These are phyloP conservation scores for Agrypnia vestita DNA, from an alignment of 1,140 invertebrate genomes.

Conservation along the genomic window DNA sequence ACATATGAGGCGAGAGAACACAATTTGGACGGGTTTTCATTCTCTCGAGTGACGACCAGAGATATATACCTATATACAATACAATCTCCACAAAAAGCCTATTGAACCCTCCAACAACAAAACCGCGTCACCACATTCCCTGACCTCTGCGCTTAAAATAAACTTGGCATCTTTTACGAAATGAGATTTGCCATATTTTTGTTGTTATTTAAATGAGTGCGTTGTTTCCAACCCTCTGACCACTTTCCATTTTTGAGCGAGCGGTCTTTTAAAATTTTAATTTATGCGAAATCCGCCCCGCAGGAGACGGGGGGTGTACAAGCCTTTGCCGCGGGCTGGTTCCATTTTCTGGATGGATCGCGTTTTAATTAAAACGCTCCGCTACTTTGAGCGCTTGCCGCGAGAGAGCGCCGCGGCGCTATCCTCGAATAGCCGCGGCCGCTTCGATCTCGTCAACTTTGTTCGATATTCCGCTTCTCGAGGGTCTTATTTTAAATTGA, in stretches of 20 bases:
- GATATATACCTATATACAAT: no score
- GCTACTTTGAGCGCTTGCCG: conserved; percentile 9
- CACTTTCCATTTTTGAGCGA: neutral
- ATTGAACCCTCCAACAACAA: no score
- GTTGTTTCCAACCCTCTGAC: neutral
- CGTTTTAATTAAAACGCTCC: conserved; percentile 45
- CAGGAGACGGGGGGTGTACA: neutral
- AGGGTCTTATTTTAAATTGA: conserved; percentile 32
- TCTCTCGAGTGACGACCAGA: no score
- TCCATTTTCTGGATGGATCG: conserved; percentile 1
- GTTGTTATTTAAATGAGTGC: conserved; percentile 3
- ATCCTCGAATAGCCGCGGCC: conserved; percentile 2
- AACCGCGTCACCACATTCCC: no score
- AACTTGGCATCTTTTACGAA: no score
- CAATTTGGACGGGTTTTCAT: no score
- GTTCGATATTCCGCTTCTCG: conserved; percentile 26
- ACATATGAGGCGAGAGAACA: no score
- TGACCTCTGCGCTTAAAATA: no score
- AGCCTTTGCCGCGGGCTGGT: neutral
- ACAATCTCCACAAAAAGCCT: no score
- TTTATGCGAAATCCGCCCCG: neutral
- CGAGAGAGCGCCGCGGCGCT: neutral
- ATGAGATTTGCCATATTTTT: neutral
- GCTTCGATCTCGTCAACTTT: conserved; percentile 27
- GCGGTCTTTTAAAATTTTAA: conserved; percentile 21